Evolutionary conservation across 2,888 invertebrate genomes (phyloP).

Genomic region (Mesochorus sp.): DNA sequence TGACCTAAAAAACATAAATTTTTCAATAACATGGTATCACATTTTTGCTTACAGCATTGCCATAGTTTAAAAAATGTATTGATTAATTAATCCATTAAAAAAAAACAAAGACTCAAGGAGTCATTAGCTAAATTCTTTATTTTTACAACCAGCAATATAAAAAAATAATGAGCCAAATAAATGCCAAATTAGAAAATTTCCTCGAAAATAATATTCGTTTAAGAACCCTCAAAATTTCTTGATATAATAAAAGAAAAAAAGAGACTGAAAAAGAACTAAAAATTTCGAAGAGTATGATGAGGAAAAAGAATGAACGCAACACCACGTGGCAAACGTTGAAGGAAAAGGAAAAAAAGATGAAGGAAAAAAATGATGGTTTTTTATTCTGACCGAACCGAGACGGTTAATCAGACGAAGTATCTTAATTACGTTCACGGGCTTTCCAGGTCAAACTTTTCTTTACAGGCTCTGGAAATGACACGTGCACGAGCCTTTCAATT

Average conservation of each 20-base stretch:
- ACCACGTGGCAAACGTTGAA: background rate
- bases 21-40: too few species aligned
- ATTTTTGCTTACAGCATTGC: too few species aligned
- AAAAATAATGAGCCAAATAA: too few species aligned
- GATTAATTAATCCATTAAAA: too few species aligned
- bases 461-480: constrained; percentile 31
- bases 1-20: too few species aligned
- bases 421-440: constrained; percentile 54
- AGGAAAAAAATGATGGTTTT: constrained; percentile 38
- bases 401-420: constrained; percentile 58
- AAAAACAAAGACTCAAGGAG: too few species aligned
- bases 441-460: background rate
- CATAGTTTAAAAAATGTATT: too few species aligned
- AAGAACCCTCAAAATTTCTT: too few species aligned
- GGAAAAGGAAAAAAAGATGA: background rate
- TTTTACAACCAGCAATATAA: too few species aligned
- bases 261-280: background rate
- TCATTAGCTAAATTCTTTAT: too few species aligned
- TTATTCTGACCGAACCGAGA: background rate
- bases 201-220: too few species aligned
- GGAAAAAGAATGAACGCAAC: background rate
- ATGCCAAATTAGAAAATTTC: too few species aligned
- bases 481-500: constrained; percentile 37
- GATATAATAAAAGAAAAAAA: background rate
- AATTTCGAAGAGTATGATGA: background rate